Percentiles rank a stretch among this genome's conserved stretches.
These are phyloP conservation scores for Megalurothrips usitatus DNA, from an alignment of 2,888 invertebrate species.

Conservation along the genomic window DNA sequence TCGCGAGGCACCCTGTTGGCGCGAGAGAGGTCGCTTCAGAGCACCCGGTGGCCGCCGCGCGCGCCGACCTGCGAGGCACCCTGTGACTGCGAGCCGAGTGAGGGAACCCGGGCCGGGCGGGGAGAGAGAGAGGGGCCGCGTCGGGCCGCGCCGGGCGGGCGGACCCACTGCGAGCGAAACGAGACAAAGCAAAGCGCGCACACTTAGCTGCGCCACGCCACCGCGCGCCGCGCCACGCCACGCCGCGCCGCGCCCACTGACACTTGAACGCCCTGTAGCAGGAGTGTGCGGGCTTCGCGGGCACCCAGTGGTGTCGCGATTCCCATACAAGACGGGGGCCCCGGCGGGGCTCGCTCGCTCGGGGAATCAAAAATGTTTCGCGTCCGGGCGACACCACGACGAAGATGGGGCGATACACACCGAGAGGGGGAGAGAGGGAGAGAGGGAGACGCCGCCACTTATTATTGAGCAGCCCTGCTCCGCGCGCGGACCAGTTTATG, in stretches of 20 bases:
- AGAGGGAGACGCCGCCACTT: background rate
- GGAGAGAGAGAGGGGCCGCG: background rate
- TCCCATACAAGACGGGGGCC: conserved; percentile 21
- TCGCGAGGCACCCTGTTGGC: conserved; percentile 25
- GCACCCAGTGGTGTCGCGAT: conserved; percentile 21
- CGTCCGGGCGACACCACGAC: no score
- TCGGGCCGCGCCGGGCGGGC: background rate
- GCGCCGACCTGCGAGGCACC: conserved; percentile 18
- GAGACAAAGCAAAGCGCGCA: conserved; percentile 25
- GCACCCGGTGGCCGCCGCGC: conserved; percentile 23
- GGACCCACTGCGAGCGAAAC: conserved; percentile 19
- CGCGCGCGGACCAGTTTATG: background rate
- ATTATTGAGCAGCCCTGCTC: background rate
- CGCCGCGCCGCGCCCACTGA: conserved; percentile 20
- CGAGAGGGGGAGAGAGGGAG: no score
- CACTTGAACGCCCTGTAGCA: conserved; percentile 25
- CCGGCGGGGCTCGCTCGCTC: background rate
- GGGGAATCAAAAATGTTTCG: background rate
- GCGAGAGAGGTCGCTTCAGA: conserved; percentile 23
- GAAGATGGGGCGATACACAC: no score
- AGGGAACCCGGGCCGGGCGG: conserved; percentile 20
- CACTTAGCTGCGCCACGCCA: conserved; percentile 15
- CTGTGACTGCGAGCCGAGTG: conserved; percentile 23
- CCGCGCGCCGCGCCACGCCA: background rate
- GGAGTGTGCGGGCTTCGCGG: background rate